A percentile compares a stretch with the other conserved stretches of the same genome.
phyloP scores from a whole-genome alignment of 2,888 invertebrate genomes.

The Calameuta idolon region DNA sequence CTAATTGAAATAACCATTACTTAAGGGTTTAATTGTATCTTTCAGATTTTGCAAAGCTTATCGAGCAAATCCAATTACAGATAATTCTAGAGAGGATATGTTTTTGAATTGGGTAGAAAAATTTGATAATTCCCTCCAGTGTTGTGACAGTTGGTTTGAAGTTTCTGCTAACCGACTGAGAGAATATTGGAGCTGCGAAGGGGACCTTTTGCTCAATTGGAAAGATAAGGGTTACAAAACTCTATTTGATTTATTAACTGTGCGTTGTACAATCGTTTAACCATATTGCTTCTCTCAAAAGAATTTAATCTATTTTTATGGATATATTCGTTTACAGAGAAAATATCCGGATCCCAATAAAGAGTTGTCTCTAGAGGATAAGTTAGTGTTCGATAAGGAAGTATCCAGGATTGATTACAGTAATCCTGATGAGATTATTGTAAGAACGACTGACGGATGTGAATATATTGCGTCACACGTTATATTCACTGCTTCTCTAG shows the following conservation, averaged over 20 bases:
- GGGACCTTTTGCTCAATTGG: constrained; percentile 80
- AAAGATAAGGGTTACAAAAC: constrained; percentile 78
- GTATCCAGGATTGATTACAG: constrained; percentile 70
- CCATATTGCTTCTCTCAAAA: background rate
- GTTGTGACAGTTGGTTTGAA: constrained; percentile 75
- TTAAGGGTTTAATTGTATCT: background rate
- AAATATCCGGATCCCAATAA: constrained; percentile 68
- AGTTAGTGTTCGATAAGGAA: constrained; percentile 71
- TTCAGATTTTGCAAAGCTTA: constrained; percentile 48
- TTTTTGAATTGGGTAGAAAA: constrained; percentile 74
- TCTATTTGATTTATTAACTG: constrained; percentile 78
- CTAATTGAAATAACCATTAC: background rate
- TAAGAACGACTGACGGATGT: constrained; percentile 72
- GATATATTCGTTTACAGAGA: constrained; percentile 62
- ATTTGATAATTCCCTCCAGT: constrained; percentile 69
- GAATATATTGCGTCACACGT: constrained; percentile 73
- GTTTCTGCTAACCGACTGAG: constrained; percentile 75
- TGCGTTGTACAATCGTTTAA: constrained; percentile 57
- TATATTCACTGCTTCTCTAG: constrained; percentile 77
- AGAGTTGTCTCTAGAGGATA: constrained; percentile 63
- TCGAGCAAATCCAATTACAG: constrained; percentile 39
- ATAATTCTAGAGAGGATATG: constrained; percentile 59
- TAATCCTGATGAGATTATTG: constrained; percentile 67
- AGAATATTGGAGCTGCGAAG: constrained; percentile 77
- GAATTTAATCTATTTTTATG: constrained; percentile 9